Evolutionary conservation across 1,140 invertebrate species (phyloP), one percentile per base, ranked within the genome.

Genomic region (Platyscapa corneri): DNA sequence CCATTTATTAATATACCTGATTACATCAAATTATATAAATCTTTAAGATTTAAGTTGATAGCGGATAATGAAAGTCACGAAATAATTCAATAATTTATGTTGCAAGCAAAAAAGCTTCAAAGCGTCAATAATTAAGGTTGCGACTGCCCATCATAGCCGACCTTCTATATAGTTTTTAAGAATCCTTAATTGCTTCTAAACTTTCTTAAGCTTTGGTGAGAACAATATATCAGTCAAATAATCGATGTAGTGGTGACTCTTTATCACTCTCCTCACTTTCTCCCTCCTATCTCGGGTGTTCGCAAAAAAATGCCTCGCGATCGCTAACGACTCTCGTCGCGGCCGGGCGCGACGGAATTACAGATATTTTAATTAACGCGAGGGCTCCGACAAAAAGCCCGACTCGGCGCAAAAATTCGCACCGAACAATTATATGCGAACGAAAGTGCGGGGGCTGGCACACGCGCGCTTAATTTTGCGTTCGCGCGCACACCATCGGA

Each of bases 281-380:
- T 60, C 23, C 2, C 49, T 53, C 49, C 23, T 7, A 23, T 32
- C 76, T n/a, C 30, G 6, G 37, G 34, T 39, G 10, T 27, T 27
- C n/a, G 23, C 39, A 83, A 83, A 83, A 83, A 82, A 67, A 30
- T 8, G 30, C 2, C 49, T 32, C 46, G 30, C 42, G 23, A 39
- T 67, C 7, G 34, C 30, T 83, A 83, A 83, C 82, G 82, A 77
- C 74, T 78, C 42, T n/a, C n/a, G 42, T 72, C 80, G 42, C 80
- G 42, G 65, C 30, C 37, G 20, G 20, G 37, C 53, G 76, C 65
- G n/a, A 74, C 64, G 84, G 78, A 80, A 85, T 85, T 65, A 72
- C 84, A 85, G 76, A 85, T 85, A 85, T 85, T 85, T 85, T 85
- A 85, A 85, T 85, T 85, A 72, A 74, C 78, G 37, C 32, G 1